Percentiles rank a stretch among this genome's conserved stretches.
These are phyloP conservation scores for Carcina quercana DNA, from an alignment of 2,888 invertebrate genomes.

Conservation along the genomic window DNA sequence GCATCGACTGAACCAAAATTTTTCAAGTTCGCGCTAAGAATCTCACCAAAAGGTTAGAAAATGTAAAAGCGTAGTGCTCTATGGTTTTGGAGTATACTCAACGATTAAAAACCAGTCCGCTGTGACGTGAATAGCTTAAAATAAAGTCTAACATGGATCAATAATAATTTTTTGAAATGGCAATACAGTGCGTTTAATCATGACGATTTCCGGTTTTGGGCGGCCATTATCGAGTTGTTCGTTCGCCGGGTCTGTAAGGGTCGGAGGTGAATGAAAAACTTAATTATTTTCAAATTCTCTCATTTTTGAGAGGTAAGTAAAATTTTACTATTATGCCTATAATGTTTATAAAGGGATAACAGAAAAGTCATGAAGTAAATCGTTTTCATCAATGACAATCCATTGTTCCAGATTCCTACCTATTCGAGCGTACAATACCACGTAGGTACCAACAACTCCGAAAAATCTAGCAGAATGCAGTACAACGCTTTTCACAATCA, in stretches of 20 bases:
- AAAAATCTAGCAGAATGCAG: conserved; percentile 54
- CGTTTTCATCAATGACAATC: conserved; percentile 3
- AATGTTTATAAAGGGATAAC: conserved; percentile 1
- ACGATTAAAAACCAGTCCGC: too few relatives aligned
- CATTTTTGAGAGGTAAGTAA: conserved; percentile 62
- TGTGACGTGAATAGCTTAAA: too few relatives aligned
- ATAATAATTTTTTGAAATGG: conserved; percentile 14
- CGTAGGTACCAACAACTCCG: conserved; percentile 34
- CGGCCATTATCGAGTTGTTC: conserved; percentile 78
- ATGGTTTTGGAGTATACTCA: too few relatives aligned
- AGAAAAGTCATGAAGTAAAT: conserved; percentile 2
- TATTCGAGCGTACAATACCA: conserved; percentile 52
- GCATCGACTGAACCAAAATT: too few relatives aligned
- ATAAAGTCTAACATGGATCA: too few relatives aligned
- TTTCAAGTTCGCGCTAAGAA: too few relatives aligned
- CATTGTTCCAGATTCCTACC: conserved; percentile 51
- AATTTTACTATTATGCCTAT: conserved; percentile 4
- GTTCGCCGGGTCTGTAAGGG: conserved; percentile 72
- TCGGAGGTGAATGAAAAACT: conserved; percentile 54
- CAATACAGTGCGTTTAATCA: neutral
- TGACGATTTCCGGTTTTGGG: conserved; percentile 19
- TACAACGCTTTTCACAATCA: conserved; percentile 71
- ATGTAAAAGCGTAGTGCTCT: too few relatives aligned
- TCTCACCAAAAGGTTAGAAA: too few relatives aligned
- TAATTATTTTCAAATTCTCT: conserved; percentile 58